Evolutionary conservation across 2,797 vertebrate species (phyloP), one percentile per base, ranked within the genome.

Genomic region (Danio kyathit): DNA sequence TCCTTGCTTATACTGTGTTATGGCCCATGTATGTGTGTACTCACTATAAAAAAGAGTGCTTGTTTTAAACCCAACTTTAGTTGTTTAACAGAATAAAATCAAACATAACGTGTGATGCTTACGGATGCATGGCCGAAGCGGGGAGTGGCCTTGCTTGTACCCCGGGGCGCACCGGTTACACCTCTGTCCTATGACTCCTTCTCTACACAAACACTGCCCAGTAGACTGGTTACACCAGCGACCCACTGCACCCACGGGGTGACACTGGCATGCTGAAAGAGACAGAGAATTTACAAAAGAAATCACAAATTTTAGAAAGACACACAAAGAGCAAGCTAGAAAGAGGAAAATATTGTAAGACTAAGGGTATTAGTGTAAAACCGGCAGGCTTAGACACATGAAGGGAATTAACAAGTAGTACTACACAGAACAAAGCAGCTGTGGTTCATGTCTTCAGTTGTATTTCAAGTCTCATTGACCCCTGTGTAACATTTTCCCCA

Each of bases 221-320:
- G 95, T 94, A 2, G 96, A 96, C 91, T 97, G 96, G 89, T 97
- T 97, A 85, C 96, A 97, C 92, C 92, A 92, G 48, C 74, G 91
- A 1, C 96, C 95, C 29, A 94, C 92, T 0, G 96, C 96, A 19
- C 96, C 96, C 79, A 97, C 79, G 0, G 95, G 93, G 79, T 97
- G 96, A 83, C 96, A 97, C 89, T 95, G 94, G 82, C 96, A 97
- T 0, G 94, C 96, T 97, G 84, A 29, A 65, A 59, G 48, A 46
- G 29, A 70, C 40, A 48, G 61, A 49, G 29, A 74, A 67, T n/a
- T 13, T 5, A n/a, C 57, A 17, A 74, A 4, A 6, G 12, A 57
- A 0, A 38, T 17, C 54, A 40, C 21, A 4, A 16, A 65, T 21
- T 8, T 38, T 8, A 67, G 12, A 56, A 16, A 5, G 43, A 82